phyloP scores from a whole-genome alignment of 2,888 invertebrate species.

The Eupithecia exiguata region DNA sequence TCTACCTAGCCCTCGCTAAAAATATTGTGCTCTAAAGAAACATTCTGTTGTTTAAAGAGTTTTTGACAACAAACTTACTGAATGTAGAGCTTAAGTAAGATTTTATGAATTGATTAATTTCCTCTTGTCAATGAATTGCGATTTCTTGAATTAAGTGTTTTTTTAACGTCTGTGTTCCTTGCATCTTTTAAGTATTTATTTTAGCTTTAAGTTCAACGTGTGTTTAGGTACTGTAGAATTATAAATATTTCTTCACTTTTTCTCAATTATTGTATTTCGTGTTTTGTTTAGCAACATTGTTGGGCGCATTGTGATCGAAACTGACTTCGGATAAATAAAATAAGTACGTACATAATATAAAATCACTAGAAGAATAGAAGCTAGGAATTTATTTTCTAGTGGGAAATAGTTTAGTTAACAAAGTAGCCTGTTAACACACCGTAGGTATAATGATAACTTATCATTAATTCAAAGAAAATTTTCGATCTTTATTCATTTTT shows the following conservation, averaged over 20 bases:
- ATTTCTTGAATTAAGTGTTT: not conserved
- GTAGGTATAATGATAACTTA: not conserved
- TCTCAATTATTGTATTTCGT: not conserved
- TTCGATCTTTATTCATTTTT: not conserved
- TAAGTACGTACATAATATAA: not conserved
- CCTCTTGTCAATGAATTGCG: not conserved
- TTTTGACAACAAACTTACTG: not conserved
- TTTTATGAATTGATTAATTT: not conserved
- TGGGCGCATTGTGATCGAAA: conserved; percentile 23
- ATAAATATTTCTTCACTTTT: not conserved
- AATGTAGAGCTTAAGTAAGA: not conserved
- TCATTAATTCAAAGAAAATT: not conserved
- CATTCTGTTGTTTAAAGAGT: not conserved
- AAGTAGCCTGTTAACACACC: not conserved
- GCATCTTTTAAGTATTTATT: conserved; percentile 74
- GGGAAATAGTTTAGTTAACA: conserved; percentile 5
- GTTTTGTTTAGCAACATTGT: conserved; percentile 3
- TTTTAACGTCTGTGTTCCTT: conserved; percentile 58
- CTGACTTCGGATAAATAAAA: conserved; percentile 9
- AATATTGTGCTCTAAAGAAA: not conserved
- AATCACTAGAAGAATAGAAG: conserved; percentile 20
- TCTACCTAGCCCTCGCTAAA: not conserved
- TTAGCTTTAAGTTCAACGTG: conserved; percentile 60
- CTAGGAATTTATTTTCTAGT: conserved; percentile 10
- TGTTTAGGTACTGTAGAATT: conserved; percentile 23